These are phyloP conservation scores for Limnothrissa miodon DNA, from an alignment of 2,113 vertebrate species.

Conservation along the genomic window DNA sequence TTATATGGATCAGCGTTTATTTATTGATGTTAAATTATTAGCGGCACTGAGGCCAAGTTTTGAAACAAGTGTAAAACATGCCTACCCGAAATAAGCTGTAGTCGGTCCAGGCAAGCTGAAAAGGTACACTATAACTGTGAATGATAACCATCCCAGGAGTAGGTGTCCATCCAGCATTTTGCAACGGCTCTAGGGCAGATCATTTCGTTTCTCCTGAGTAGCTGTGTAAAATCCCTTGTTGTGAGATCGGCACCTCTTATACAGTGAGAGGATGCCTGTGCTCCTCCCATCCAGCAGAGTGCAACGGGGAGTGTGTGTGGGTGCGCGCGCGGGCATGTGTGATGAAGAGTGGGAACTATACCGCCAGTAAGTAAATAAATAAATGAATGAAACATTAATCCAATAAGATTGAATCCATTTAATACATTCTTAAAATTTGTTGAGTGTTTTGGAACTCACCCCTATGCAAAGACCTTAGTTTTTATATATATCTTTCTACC, in stretches of 20 bases:
- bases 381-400: neutral
- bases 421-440: neutral
- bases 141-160: constrained; percentile 84
- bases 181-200: constrained; percentile 87
- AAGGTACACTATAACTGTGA: constrained; percentile 80
- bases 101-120: constrained; percentile 73
- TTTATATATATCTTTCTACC: neutral
- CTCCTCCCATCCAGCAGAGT: constrained; percentile 64
- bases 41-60: constrained; percentile 34
- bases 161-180: constrained; percentile 94
- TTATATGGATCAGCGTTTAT: neutral
- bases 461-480: neutral
- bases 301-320: constrained; percentile 9
- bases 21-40: neutral
- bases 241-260: constrained; percentile 75
- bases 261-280: constrained; percentile 65
- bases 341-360: constrained; percentile 34
- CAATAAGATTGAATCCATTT: neutral
- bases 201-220: constrained; percentile 86
- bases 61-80: neutral
- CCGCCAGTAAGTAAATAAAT: no score
- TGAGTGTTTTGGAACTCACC: neutral
- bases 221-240: constrained; percentile 72
- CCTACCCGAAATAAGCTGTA: constrained; percentile 87
- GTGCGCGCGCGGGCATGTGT: constrained; percentile 2